phyloP scores from a whole-genome alignment of 2,797 vertebrate species.

The Paratrypauchen microcephalus region DNA sequence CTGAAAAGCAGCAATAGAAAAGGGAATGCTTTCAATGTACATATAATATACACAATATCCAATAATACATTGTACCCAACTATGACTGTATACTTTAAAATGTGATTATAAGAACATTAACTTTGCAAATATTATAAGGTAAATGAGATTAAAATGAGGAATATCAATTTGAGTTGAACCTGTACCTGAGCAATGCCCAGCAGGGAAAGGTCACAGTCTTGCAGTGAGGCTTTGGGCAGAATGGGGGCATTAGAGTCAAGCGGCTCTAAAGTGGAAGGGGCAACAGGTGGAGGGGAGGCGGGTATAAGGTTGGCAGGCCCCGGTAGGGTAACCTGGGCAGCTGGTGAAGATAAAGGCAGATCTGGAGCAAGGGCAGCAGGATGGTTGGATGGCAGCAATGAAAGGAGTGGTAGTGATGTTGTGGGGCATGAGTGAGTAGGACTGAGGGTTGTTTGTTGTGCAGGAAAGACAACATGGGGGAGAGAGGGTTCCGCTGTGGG shows the following conservation, averaged over 20 bases:
- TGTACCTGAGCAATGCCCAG: slow-evolving; percentile 81
- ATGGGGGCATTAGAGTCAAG: slow-evolving; percentile 78
- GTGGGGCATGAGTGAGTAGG: slow-evolving; percentile 66
- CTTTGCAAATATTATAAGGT: slow-evolving; percentile 19
- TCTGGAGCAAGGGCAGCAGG: slow-evolving; percentile 66
- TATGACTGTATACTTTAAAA: not conserved
- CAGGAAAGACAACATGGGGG: slow-evolving; percentile 58
- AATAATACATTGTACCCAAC: not conserved
- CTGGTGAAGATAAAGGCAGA: slow-evolving; percentile 62
- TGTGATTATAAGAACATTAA: slow-evolving; percentile 19
- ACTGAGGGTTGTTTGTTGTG: slow-evolving; percentile 67
- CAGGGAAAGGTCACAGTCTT: slow-evolving; percentile 81
- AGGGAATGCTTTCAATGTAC: slow-evolving; percentile 22
- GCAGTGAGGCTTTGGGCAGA: slow-evolving; percentile 75
- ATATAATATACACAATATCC: not conserved
- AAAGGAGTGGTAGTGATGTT: slow-evolving; percentile 61
- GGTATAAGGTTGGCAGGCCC: slow-evolving; percentile 64
- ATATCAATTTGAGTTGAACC: slow-evolving; percentile 42
- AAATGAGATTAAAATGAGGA: slow-evolving; percentile 27
- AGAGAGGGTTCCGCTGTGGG: slow-evolving; percentile 44
- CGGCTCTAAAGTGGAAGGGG: slow-evolving; percentile 61
- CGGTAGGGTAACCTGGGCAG: slow-evolving; percentile 62
- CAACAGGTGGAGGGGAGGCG: slow-evolving; percentile 68
- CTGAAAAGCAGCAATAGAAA: slow-evolving; percentile 59
- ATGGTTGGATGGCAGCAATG: slow-evolving; percentile 60